Conservation (phyloP, 2,888 invertebrate genomes). For the Caenorhabditis sp. region DNA sequence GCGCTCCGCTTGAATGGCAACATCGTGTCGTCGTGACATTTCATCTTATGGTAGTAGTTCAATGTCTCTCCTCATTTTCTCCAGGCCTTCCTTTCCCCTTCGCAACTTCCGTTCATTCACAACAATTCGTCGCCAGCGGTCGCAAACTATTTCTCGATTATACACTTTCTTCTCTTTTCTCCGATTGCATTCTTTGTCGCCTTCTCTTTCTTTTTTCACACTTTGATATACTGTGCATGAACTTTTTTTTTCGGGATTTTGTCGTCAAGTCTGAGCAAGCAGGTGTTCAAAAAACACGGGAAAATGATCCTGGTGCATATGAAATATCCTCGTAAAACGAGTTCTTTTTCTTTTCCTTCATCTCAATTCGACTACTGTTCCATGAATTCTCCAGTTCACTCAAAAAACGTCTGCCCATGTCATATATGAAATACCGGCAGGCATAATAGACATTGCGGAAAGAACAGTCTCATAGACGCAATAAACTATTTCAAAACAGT, state of each 20-base stretch:
- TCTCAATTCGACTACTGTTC: background rate
- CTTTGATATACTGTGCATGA: slow-evolving; percentile 40
- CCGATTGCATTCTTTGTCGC: slow-evolving; percentile 33
- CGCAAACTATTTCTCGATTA: slow-evolving; percentile 56
- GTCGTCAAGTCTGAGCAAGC: slow-evolving; percentile 33
- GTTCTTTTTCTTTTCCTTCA: background rate
- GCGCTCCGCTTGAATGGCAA: slow-evolving; percentile 49
- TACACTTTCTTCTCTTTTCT: slow-evolving; percentile 51
- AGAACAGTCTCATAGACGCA: background rate
- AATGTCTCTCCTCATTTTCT: slow-evolving; percentile 51
- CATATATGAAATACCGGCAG: background rate
- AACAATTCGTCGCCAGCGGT: slow-evolving; percentile 54
- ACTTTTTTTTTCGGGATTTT: slow-evolving; percentile 38
- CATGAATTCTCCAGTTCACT: background rate
- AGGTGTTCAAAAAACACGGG: slow-evolving; percentile 29
- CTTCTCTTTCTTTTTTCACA: slow-evolving; percentile 26
- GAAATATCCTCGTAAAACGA: background rate
- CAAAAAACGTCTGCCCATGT: background rate
- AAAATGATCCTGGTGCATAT: no score
- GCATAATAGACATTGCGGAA: background rate
- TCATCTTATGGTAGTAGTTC: slow-evolving; percentile 55
- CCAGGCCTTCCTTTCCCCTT: slow-evolving; percentile 46
- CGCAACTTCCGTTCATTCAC: slow-evolving; percentile 60
- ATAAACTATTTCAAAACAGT: slow-evolving; percentile 23
- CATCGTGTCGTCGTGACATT: slow-evolving; percentile 51